Percentiles rank a stretch among this genome's conserved stretches.
Evolutionary conservation across 2,113 vertebrate genomes (phyloP).

Genomic region (Poicephalus meyeri): DNA sequence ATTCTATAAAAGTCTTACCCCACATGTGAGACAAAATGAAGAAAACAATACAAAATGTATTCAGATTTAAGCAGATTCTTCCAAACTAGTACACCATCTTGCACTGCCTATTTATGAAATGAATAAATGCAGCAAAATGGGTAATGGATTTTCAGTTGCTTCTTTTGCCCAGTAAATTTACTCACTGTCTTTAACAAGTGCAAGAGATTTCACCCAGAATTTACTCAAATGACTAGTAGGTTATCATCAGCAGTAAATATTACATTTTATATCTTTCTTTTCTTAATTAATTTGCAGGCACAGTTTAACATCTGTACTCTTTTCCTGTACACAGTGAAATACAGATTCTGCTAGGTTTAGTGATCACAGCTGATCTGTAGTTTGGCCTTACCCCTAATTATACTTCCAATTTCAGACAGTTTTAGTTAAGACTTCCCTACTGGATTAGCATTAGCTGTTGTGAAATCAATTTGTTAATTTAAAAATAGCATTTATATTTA

Average conservation of each 20-base stretch:
- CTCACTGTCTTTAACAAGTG: not conserved
- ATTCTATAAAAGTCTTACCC: not conserved
- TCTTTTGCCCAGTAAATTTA: not conserved
- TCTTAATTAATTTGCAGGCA: not conserved
- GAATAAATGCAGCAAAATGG: not conserved
- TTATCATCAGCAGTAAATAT: not conserved
- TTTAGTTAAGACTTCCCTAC: not conserved
- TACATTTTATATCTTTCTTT: not conserved
- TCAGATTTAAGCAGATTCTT: not conserved
- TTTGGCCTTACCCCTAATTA: not conserved
- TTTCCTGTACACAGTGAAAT: not conserved
- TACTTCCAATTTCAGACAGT: not conserved
- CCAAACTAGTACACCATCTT: not conserved
- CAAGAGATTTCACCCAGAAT: not conserved
- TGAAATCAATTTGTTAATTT: not conserved
- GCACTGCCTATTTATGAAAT: not conserved
- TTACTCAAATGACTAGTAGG: not conserved
- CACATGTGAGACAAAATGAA: not conserved
- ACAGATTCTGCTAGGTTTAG: not conserved
- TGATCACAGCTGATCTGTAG: not conserved
- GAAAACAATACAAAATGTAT: not conserved
- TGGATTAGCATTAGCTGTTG: not conserved
- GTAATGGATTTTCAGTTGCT: not conserved
- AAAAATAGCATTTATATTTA: not conserved
- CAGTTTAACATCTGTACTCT: not conserved